phyloP scores from a whole-genome alignment of 1,140 invertebrate species.

The Lepidurus couesii region DNA sequence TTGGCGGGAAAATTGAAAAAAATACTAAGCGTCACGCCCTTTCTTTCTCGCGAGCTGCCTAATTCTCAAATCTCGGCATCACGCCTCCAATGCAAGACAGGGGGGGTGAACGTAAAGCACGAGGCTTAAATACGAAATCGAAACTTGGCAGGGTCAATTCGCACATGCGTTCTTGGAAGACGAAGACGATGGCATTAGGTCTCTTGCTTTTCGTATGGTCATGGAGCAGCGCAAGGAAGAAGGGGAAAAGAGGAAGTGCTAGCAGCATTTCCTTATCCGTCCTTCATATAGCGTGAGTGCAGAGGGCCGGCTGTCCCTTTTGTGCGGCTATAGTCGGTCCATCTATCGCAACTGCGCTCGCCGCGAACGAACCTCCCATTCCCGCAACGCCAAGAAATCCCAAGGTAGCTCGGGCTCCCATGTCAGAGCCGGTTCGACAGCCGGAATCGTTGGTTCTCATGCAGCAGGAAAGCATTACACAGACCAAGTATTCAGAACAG shows the following conservation, averaged over 20 bases:
- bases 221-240: neutral
- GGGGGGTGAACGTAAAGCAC: neutral
- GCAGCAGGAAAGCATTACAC: no score
- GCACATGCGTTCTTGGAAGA: neutral
- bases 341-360: neutral
- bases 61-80: neutral
- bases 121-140: neutral
- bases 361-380: neutral
- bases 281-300: slow-evolving; percentile 21
- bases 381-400: neutral
- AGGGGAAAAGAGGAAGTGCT: slow-evolving; percentile 16
- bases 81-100: neutral
- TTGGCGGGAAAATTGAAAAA: neutral
- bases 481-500: no score
- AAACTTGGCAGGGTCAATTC: slow-evolving; percentile 21
- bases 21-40: neutral
- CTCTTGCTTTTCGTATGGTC: neutral
- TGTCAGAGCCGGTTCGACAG: slow-evolving; percentile 6
- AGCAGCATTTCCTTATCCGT: slow-evolving; percentile 21
- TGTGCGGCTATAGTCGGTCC: neutral
- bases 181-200: neutral
- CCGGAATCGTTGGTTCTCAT: neutral
- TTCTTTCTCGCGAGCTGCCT: neutral
- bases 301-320: neutral
- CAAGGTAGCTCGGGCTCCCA: neutral